Evolutionary conservation across 2,797 vertebrate species (phyloP).

Genomic region (Melanotaenia boesemani): DNA sequence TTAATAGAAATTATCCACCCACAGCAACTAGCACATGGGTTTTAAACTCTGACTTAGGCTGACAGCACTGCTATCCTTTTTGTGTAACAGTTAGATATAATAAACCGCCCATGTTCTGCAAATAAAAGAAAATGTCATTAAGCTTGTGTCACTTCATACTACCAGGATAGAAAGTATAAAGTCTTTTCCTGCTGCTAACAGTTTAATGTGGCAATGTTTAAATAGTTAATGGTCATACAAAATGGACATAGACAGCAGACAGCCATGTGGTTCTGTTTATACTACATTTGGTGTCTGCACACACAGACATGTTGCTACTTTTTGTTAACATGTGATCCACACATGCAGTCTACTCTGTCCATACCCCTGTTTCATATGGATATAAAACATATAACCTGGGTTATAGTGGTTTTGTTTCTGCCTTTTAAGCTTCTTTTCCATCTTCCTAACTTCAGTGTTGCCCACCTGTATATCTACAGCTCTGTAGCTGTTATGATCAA

Average conservation of each 20-base stretch:
- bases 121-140: neutral
- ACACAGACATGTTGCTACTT: neutral
- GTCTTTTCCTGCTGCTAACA: neutral
- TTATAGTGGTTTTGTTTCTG: neutral
- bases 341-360: neutral
- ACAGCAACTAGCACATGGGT: conserved; percentile 4
- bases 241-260: conserved; percentile 1
- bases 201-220: neutral
- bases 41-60: neutral
- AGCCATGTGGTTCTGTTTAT: conserved; percentile 13
- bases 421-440: neutral
- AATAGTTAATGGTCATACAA: conserved; percentile 5
- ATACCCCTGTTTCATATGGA: rapidly evolving
- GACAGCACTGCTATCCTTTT: neutral
- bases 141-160: neutral
- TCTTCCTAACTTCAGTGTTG: neutral
- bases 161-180: neutral
- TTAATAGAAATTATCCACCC: neutral
- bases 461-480: conserved; percentile 4
- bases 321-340: conserved; percentile 12
- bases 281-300: conserved; percentile 15
- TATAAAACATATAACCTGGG: neutral
- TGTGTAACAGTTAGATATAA: neutral
- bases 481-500: conserved; percentile 9
- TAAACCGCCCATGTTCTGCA: neutral